Evolutionary conservation across 1,140 invertebrate genomes (phyloP), one percentile per base, ranked within the genome.

Genomic region (Scaptomyza montana): DNA sequence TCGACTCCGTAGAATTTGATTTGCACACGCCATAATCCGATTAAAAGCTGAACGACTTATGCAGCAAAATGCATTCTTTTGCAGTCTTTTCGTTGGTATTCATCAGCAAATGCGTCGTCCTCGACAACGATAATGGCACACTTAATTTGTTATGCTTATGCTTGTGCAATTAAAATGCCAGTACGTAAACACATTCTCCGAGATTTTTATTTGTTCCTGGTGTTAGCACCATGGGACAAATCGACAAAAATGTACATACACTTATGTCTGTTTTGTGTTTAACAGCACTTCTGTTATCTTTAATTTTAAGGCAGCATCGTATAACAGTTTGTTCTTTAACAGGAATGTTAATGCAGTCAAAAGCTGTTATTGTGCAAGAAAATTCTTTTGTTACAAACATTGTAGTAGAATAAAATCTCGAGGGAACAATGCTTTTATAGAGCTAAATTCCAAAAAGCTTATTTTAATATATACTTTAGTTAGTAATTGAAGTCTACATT

Each of bases 31-130:
- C 41, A 55, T 62, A 81, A 85, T 86, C 81, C 78, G 81, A 75
- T 86, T 87, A 81, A 81, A 82, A 56, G 82, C 53, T 63, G 63
- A 59, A 77, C 67, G 19, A 50, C 71, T 82, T 78, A 84, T 82
- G 70, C 79, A 69, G 64, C 50, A 49, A 77, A 78, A 67, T 84
- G 79, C 80, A 82, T 55, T 69, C 70, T 53, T 41, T 2, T 25
- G 21, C 21, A 25, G 10, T 65, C 19, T 30, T 25, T 49, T 21
- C 19, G 5, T 5, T 41, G 28, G 25, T 33, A 64, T n/a, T 7
- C 54, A 33, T 57, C 49, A 63, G 12, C 5, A 39, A 56, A 21
- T 65, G 33, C 41, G 39, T 36, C 45, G 56, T 56, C 45, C 75
- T 78, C 62, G 50, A 39, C 8, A 39, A 51, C 54, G 19, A 39